phyloP scores from a whole-genome alignment of 2,113 vertebrate genomes.

The Corvus moneduloides region DNA sequence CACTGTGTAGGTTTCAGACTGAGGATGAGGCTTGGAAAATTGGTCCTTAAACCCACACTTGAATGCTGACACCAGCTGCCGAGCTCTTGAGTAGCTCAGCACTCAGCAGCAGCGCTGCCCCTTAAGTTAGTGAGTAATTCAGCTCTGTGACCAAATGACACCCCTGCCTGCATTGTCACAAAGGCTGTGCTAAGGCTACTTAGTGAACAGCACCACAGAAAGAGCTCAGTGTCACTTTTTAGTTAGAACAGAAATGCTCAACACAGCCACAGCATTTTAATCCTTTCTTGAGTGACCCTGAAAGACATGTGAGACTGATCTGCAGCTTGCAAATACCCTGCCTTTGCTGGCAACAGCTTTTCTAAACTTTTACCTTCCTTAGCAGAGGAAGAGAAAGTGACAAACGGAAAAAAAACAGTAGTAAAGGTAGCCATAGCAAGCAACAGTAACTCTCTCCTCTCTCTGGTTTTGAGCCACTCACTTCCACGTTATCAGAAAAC shows the following conservation, averaged over 20 bases:
- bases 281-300: neutral
- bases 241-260: neutral
- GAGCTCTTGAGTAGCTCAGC: neutral
- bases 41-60: neutral
- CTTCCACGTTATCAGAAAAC: neutral
- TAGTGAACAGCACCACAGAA: neutral
- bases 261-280: too few relatives aligned
- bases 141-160: neutral
- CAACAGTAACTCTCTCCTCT: neutral
- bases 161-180: neutral
- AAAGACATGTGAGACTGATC: neutral
- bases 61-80: neutral
- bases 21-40: neutral
- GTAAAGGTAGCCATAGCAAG: neutral
- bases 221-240: neutral
- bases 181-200: neutral
- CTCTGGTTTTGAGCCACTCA: neutral
- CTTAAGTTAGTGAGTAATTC: accelerated
- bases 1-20: neutral
- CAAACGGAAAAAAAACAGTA: neutral
- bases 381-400: neutral
- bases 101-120: accelerated
- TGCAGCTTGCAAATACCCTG: neutral
- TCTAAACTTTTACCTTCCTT: neutral
- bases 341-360: neutral